Conservation (phyloP, 2,113 vertebrate species). For the Callipepla squamata region DNA sequence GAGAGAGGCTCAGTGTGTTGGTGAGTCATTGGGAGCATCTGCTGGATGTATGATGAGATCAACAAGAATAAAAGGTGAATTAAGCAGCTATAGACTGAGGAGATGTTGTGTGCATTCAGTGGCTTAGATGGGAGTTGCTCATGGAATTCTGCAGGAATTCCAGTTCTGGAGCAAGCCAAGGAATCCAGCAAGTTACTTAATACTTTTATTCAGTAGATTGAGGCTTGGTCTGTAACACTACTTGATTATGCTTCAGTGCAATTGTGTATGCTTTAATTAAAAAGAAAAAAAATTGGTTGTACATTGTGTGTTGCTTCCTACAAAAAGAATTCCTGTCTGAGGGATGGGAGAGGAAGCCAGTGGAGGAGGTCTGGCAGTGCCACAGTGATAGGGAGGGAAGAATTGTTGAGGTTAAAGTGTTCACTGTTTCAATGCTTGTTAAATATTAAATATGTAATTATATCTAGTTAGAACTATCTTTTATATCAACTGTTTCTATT, state of each 20-base stretch:
- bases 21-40: neutral
- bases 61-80: neutral
- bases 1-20: neutral
- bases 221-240: neutral
- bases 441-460: neutral
- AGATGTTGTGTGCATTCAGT: neutral
- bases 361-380: neutral
- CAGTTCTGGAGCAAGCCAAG: neutral
- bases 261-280: neutral
- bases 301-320: neutral
- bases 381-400: neutral
- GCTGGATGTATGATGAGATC: neutral
- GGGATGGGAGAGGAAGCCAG: neutral
- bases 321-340: neutral
- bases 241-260: neutral
- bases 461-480: neutral
- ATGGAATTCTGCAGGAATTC: neutral
- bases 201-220: neutral
- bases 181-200: neutral
- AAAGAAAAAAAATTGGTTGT: neutral
- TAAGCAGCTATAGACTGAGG: neutral
- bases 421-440: neutral
- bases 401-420: neutral
- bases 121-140: neutral
- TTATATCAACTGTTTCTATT: neutral